Conservation (phyloP, 2,888 invertebrate species). For the Ochlodes sylvanus region DNA sequence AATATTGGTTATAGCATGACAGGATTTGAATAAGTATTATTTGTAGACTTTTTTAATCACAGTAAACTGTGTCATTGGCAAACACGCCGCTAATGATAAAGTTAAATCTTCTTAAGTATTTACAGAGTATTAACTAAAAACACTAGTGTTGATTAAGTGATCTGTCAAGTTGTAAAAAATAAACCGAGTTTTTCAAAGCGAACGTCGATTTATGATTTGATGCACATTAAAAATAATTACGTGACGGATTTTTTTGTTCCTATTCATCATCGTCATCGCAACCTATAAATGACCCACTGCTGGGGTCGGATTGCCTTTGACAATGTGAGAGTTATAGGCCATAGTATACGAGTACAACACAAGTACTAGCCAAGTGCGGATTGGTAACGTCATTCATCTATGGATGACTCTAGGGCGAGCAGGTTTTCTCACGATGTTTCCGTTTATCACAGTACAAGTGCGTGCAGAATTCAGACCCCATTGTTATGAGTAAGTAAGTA, state of each 20-base stretch:
- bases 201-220: background rate
- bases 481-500: too few species aligned
- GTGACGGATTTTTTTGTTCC: background rate
- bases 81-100: conserved; percentile 14
- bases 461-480: too few species aligned
- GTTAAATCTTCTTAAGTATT: background rate
- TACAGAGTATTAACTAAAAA: conserved; percentile 16
- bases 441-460: too few species aligned
- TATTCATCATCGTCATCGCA: too few species aligned
- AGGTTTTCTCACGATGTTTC: too few species aligned
- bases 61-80: conserved; percentile 25
- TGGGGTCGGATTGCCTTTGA: too few species aligned
- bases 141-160: conserved; percentile 23
- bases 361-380: too few species aligned
- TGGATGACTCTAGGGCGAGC: too few species aligned
- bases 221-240: background rate
- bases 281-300: too few species aligned
- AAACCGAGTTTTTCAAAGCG: background rate
- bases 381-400: too few species aligned
- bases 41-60: conserved; percentile 17
- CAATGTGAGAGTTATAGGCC: too few species aligned
- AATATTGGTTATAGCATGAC: conserved; percentile 10
- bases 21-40: background rate
- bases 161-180: conserved; percentile 12
- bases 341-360: too few species aligned